Percentiles rank a stretch among this genome's conserved stretches.
Conservation (phyloP, 2,888 invertebrate species). For the Epirrita christyi region DNA sequence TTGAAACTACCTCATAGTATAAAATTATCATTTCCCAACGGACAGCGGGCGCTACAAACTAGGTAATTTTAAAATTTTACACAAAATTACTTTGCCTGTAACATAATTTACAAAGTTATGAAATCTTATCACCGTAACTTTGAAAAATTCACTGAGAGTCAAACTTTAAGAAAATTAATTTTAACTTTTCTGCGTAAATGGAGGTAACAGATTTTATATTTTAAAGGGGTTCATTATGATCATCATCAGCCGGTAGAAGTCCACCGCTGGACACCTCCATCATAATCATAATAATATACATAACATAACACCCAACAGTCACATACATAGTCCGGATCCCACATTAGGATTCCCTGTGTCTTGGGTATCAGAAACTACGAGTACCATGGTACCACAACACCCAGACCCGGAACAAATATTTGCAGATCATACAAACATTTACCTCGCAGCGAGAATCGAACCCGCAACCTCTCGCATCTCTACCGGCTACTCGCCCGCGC, state of each 20-base stretch:
- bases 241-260: neutral
- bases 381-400: no score
- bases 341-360: no score
- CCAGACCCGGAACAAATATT: no score
- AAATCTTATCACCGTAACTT: constrained; percentile 37
- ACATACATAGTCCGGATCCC: no score
- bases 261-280: no score
- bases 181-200: constrained; percentile 13
- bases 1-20: neutral
- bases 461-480: no score
- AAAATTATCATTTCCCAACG: constrained; percentile 7
- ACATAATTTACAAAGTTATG: constrained; percentile 34
- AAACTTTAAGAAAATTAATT: constrained; percentile 37
- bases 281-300: no score
- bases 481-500: no score
- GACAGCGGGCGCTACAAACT: neutral
- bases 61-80: constrained; percentile 18
- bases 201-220: constrained; percentile 5
- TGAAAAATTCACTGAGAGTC: constrained; percentile 32
- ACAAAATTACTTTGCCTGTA: constrained; percentile 24
- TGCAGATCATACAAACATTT: no score
- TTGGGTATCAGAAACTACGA: no score
- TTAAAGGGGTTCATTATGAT: neutral
- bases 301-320: no score
- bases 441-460: no score